These are phyloP conservation scores for Anagrus nilaparvatae DNA, from an alignment of 1,140 invertebrate genomes.

Conservation along the genomic window DNA sequence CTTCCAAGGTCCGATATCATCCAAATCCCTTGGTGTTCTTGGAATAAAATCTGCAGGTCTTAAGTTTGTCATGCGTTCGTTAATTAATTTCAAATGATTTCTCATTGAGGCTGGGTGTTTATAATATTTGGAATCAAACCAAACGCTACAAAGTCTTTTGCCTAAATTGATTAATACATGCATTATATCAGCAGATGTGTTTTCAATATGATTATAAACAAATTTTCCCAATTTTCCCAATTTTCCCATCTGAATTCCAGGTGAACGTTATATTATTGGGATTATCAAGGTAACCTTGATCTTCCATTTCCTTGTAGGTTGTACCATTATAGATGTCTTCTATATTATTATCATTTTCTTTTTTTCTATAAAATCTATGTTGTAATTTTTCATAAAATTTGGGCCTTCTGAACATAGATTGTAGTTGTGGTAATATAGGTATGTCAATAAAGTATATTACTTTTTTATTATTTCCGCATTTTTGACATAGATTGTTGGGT, in stretches of 20 bases:
- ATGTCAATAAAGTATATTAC: constrained; percentile 10
- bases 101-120: background rate
- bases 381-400: constrained; percentile 7
- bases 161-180: constrained; percentile 9
- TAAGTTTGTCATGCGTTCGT: constrained; percentile 2
- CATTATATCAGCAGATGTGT: constrained; percentile 7
- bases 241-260: no score
- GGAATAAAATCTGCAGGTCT: constrained; percentile 10
- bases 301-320: background rate
- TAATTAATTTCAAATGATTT: background rate
- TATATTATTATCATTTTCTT: constrained; percentile 12
- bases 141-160: constrained; percentile 7
- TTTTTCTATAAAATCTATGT: constrained; percentile 7
- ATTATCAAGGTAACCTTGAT: background rate
- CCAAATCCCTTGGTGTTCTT: constrained; percentile 2
- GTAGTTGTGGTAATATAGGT: constrained; percentile 12
- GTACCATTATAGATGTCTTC: constrained; percentile 18
- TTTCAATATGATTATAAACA: constrained; percentile 2
- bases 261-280: no score
- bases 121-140: constrained; percentile 4
- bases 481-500: background rate
- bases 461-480: background rate
- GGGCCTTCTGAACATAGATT: constrained; percentile 10
- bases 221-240: background rate
- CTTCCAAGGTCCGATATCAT: constrained; percentile 13